Conservation (phyloP, 2,113 vertebrate genomes). For the Gymnobelideus leadbeateri region DNA sequence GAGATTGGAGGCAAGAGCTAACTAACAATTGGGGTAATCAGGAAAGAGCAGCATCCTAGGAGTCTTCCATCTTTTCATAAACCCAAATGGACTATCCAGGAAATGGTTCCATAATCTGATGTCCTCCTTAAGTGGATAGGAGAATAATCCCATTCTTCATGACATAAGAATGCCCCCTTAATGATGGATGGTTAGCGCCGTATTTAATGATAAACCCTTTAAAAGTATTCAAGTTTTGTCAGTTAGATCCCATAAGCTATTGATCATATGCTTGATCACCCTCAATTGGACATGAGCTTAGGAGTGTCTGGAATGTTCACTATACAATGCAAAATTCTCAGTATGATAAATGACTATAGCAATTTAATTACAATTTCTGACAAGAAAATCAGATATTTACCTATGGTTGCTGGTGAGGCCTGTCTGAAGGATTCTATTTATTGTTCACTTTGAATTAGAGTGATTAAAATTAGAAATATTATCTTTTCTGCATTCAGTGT, state of each 20-base stretch:
- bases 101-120: not conserved
- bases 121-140: slow-evolving; percentile 4
- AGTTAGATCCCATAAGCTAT: slow-evolving; percentile 30
- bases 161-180: slow-evolving; percentile 29
- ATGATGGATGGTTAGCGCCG: slow-evolving; percentile 60
- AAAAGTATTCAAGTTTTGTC: slow-evolving; percentile 52
- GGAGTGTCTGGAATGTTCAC: not conserved
- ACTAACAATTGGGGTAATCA: not conserved
- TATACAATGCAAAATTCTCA: not conserved
- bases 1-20: not conserved
- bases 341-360: not conserved
- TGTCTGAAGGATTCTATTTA: not conserved
- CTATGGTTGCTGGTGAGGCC: too few species aligned
- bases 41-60: not conserved
- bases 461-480: not conserved
- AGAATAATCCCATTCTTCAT: slow-evolving; percentile 52
- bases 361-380: not conserved
- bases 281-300: slow-evolving; percentile 27
- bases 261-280: slow-evolving; percentile 33
- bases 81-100: not conserved
- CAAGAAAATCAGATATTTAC: not conserved
- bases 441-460: not conserved
- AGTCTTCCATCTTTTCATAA: not conserved
- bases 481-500: not conserved
- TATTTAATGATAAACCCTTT: not conserved